Evolutionary conservation across 1,140 invertebrate species (phyloP), one percentile per base, ranked within the genome.

Genomic region (Bombus superbus): DNA sequence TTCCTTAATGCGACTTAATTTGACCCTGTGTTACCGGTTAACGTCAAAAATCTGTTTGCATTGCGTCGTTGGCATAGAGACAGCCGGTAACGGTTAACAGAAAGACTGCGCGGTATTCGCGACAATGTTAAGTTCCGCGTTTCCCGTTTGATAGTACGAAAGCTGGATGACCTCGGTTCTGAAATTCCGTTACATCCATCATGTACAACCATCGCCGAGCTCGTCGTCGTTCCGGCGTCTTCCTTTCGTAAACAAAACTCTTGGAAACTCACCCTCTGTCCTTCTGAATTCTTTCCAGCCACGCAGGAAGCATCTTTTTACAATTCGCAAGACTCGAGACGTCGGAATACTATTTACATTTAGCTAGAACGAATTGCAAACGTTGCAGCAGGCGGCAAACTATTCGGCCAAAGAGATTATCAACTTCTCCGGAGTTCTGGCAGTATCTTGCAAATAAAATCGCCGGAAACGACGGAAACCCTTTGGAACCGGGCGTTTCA

Each of bases 161-260:
- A 72, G 40, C 69, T 44, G 71, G 28, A 32, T 73, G 71, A 73
- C 71, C 71, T 73, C 71, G 0, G 15, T 42, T 73, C n/a, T 22
- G 71, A 44, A 73, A 73, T 73, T 73, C 71, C 71, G 71, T 73
- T 73, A 73, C 15, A 47, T 73, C 42, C 42, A 73, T 73, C 71
- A 32, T 73, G 71, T 22, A 42, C 25, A 32, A 42, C 0, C 40
- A 4, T 47, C 40, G n/a, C 13, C 3, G 6, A 25, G 5, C 28
- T 72, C 6, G 38, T 71, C 71, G 71, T 73, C n/a, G 28, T 3
- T 32, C 10, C 2, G 2, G 6, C 42, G 22, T 73, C 42, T 9
- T 47, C 40, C 32, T 71, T 13, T 71, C 28, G 71, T 73, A 8
- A 44, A 73, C 42, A 4, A 72, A n/a, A n/a, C 32, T 32, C 32